A percentile compares a stretch with the other conserved stretches of the same genome.
phyloP scores from a whole-genome alignment of 1,140 invertebrate species.

The Nebria ingens region DNA sequence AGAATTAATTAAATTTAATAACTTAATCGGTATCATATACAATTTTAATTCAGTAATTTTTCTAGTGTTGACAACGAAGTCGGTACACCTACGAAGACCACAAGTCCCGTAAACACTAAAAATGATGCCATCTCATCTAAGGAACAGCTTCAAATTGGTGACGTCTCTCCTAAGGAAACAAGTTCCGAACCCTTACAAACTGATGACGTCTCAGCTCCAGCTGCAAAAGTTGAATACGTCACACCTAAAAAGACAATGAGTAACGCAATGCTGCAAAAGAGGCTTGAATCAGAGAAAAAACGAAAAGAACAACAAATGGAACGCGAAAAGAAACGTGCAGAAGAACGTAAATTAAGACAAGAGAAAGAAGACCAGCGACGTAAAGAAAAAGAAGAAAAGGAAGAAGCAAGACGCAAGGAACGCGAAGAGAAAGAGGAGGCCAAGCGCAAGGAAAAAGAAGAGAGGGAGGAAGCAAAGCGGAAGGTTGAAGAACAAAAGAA shows the following conservation, averaged over 20 bases:
- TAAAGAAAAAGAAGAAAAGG: conserved; percentile 43
- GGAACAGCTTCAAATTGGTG: too few relatives aligned
- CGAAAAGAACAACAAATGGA: conserved; percentile 38
- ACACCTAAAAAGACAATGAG: conserved; percentile 21
- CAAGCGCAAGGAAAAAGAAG: conserved; percentile 44
- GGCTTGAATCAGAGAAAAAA: conserved; percentile 42
- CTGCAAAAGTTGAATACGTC: background rate
- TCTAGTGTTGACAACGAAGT: background rate
- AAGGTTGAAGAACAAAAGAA: conserved; percentile 28
- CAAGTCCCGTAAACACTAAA: too few relatives aligned
- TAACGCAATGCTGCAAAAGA: conserved; percentile 35
- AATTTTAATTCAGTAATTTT: conserved; percentile 4
- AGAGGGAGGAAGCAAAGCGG: conserved; percentile 31
- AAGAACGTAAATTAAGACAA: conserved; percentile 32
- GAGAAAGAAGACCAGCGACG: conserved; percentile 39
- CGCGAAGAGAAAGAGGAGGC: conserved; percentile 37
- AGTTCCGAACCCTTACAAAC: background rate
- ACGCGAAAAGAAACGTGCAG: conserved; percentile 33
- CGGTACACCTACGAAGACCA: background rate
- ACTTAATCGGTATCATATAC: background rate
- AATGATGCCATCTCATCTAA: too few relatives aligned
- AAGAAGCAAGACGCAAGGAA: conserved; percentile 37
- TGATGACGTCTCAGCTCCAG: background rate
- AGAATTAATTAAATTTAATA: background rate
- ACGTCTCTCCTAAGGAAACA: conserved; percentile 2